Evolutionary conservation across 2,113 vertebrate species (phyloP).

Genomic region (Clarias gariepinus): DNA sequence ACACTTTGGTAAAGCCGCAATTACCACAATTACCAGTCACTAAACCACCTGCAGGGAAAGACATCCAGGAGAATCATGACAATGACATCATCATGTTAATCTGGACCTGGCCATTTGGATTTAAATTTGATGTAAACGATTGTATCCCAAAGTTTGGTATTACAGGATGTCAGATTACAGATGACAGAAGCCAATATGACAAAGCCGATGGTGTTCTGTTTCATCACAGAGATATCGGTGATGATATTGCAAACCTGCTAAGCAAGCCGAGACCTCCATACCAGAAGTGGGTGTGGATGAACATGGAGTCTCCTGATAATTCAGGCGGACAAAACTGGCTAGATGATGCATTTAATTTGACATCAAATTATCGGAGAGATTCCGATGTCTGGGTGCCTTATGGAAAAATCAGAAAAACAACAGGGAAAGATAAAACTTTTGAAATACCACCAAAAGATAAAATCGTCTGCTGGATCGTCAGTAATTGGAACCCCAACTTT

Average conservation of each 20-base stretch:
- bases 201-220: constrained; percentile 80
- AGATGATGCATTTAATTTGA: no score
- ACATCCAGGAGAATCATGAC: no score
- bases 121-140: no score
- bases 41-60: constrained; percentile 60
- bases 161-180: no score
- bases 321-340: no score
- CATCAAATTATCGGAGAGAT: constrained; percentile 38
- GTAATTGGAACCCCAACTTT: constrained; percentile 79
- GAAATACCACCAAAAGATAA: constrained; percentile 81
- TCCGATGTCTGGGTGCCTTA: constrained; percentile 39
- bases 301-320: no score
- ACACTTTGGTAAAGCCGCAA: constrained; percentile 58
- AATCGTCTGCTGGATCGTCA: constrained; percentile 87
- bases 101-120: no score
- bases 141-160: no score
- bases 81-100: no score
- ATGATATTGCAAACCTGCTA: constrained; percentile 63
- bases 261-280: not conserved
- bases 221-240: constrained; percentile 79
- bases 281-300: no score
- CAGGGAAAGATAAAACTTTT: constrained; percentile 73
- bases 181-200: no score
- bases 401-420: not conserved
- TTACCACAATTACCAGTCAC: constrained; percentile 69